Base-by-base conservation (phyloP, 2,888 invertebrate species). In the Drosophila nr. fundita region DNA sequence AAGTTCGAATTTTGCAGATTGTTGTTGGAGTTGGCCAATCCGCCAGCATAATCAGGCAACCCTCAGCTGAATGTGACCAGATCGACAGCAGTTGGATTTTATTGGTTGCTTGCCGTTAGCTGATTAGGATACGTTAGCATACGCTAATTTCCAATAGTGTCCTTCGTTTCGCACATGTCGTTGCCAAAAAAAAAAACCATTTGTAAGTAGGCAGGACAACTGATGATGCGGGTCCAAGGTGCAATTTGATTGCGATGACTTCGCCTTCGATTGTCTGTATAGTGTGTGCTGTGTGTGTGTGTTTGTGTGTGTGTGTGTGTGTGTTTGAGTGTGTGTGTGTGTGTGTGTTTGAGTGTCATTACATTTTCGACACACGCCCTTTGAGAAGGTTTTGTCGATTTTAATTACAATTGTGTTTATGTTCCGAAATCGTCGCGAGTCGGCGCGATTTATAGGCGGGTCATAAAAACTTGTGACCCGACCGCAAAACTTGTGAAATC, bases 101-200 rank as follows among this genome's bases (percentile, higher is more conserved):
- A 0, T 29, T 49, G 15, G 18, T 18, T 10, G 32, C 15, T 21
- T 53, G 1, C 45, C 24, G 58, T 55, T 55, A 24, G 61, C 49
- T 78, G 68, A 78, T 74, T 78, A 66, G 54, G 21, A 34, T n/a
- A n/a, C n/a, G n/a, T n/a, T n/a, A n/a, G 78, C 78, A 78, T 78
- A 78, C 75, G 78, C 78, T 78, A 78, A 78, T 78, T 78, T 78
- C 29, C 42, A 57, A 53, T 45, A 48, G 59, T 65, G 64, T 70
- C n/a, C 42, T 60, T 34, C 24, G 36, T 62, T 64, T 78, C 30
- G 78, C 77, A 78, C 68, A 63, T 64, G 74, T 68, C 36, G 21
- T 27, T 36, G 24, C 49, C 59, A 50, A 54, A 69, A 53, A 21
- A 40, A 48, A 49, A 27, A 76, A 15, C 32, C 61, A 71, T 71